Evolutionary conservation across 1,140 invertebrate species (phyloP), one percentile per base, ranked within the genome.

Genomic region (Platyscapa corneri): DNA sequence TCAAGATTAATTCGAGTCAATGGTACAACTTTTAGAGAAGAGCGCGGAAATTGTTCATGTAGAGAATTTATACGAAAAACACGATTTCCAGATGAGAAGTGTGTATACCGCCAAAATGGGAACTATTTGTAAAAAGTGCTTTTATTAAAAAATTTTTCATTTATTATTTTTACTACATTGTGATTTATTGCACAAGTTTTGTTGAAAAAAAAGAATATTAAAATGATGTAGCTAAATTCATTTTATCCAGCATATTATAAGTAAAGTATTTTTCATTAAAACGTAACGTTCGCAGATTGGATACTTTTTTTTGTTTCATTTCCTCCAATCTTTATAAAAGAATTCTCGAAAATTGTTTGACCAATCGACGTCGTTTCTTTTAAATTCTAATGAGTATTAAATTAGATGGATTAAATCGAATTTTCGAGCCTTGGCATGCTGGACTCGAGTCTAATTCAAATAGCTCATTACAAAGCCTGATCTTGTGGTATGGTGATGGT

Each of bases 301-400:
- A 20, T 67, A 14, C 23, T 32, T 67, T 30, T 34, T 37, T 23
- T 37, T 20, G 27, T 49, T 75, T 10, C 3, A 67, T 12, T 67
- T 67, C 65, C 65, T 67, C 1, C 14, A 75, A 16, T n/a, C 32
- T 20, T 75, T 46, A 46, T 30, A 75, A 46, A 75, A 14, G 27
- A 75, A 12, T 32, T 79, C 23, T 80, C 16, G n/a, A 80, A 56
- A 80, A 27, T 23, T 34, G 37, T 16, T 76, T 76, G 82, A 76
- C 74, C 74, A 46, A 27, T 65, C 1, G n/a, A 27, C n/a, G 23
- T 2, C 0, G 42, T n/a, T 39, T 49, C 27, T 42, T 75, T 64
- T 18, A 32, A 27, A 49, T 53, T 0, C n/a, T 77, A 64, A 77
- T 49, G 56, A 83, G 77, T 83, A 84, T 84, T 78, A 78, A 79